Percentiles rank a stretch among this genome's conserved stretches.
phyloP scores from a whole-genome alignment of 23 tunicate species.

The Halocynthia roretzi region DNA sequence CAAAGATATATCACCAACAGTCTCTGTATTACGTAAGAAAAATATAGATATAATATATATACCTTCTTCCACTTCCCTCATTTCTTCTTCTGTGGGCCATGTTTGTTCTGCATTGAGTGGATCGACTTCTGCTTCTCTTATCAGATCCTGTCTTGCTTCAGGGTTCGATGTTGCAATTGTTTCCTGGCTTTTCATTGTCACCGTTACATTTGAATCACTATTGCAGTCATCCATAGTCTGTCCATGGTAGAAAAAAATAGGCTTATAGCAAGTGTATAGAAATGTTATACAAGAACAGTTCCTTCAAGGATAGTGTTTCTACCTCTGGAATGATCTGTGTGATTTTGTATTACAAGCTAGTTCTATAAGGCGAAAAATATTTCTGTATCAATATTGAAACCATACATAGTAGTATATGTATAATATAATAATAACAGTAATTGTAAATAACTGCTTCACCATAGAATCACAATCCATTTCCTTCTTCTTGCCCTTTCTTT shows the following conservation, averaged over 20 bases:
- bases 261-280: background rate
- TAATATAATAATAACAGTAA: no score
- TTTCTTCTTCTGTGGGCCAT: slow-evolving; percentile 95
- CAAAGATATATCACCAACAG: background rate
- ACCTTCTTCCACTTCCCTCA: slow-evolving; percentile 73
- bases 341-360: no score
- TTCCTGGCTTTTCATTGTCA: slow-evolving; percentile 8
- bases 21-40: background rate
- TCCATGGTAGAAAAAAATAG: background rate
- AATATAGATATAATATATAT: background rate
- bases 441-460: background rate
- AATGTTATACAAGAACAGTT: background rate
- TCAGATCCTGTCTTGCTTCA: slow-evolving; percentile 29
- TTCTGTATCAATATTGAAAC: no score
- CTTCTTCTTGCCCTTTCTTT: slow-evolving; percentile 60
- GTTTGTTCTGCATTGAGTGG: slow-evolving; percentile 97
- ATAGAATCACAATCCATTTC: slow-evolving; percentile 49
- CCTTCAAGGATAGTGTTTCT: no score
- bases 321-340: no score
- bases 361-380: no score
- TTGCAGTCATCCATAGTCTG: background rate
- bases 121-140: slow-evolving; percentile 73
- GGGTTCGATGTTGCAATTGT: slow-evolving; percentile 35
- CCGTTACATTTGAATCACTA: background rate
- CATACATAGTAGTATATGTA: no score